Evolutionary conservation across 30 jellyfish, hydroid and myxozoan species (phyloP).

Genomic region (Nemopilema nomurai): DNA sequence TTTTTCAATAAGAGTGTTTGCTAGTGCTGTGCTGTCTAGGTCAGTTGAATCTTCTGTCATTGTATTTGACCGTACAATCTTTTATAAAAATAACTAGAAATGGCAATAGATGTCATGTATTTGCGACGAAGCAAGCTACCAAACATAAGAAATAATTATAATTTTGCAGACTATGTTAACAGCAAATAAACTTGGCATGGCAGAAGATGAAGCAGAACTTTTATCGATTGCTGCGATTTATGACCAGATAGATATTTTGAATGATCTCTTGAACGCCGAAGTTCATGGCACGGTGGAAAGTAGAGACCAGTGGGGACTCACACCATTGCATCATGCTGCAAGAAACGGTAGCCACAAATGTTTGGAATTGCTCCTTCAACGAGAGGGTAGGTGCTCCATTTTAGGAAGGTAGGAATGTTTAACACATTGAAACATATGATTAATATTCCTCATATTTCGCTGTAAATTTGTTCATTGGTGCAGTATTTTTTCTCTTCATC

Average conservation of each 20-base stretch:
- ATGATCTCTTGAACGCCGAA: slow-evolving; percentile 68
- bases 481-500: too few relatives aligned
- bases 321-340: slow-evolving; percentile 93
- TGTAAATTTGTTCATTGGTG: too few relatives aligned
- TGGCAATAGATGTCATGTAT: not conserved
- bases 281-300: slow-evolving; percentile 77
- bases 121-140: not conserved
- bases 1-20: not conserved
- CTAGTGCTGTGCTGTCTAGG: not conserved
- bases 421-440: not conserved
- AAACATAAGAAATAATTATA: too few relatives aligned
- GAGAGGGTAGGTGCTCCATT: slow-evolving; percentile 66
- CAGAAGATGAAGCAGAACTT: slow-evolving; percentile 80
- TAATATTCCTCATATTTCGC: too few relatives aligned
- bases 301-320: slow-evolving; percentile 62
- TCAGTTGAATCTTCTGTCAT: not conserved
- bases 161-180: slow-evolving; percentile 51
- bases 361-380: slow-evolving; percentile 66
- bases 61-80: too few relatives aligned
- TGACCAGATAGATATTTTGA: slow-evolving; percentile 65
- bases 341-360: slow-evolving; percentile 78
- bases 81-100: not conserved
- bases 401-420: not conserved
- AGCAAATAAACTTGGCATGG: slow-evolving; percentile 64
- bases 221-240: slow-evolving; percentile 70